phyloP scores from a whole-genome alignment of 2,888 invertebrate species.

The Microdon myrmicae region DNA sequence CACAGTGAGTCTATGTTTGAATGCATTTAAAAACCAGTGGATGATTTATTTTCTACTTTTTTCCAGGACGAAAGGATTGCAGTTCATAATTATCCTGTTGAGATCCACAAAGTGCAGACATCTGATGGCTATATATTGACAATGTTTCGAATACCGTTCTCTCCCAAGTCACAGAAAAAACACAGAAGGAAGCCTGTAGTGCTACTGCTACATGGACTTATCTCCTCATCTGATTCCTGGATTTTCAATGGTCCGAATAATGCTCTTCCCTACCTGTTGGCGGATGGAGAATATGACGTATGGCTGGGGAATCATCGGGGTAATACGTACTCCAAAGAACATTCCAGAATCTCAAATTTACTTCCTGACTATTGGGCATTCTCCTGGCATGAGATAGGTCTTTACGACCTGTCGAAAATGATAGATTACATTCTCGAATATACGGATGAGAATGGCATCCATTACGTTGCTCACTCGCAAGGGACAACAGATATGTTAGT shows the following conservation, averaged over 20 bases:
- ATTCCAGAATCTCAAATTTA: conserved; percentile 66
- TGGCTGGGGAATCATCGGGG: conserved; percentile 87
- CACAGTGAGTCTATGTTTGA: too few species aligned
- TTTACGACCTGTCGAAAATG: conserved; percentile 82
- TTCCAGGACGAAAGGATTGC: conserved; percentile 61
- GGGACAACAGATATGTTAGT: conserved; percentile 81
- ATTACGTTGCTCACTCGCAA: conserved; percentile 75
- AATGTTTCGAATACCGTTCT: conserved; percentile 54
- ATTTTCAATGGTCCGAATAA: conserved; percentile 75
- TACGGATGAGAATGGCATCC: conserved; percentile 72
- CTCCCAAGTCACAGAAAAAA: conserved; percentile 21
- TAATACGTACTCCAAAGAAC: conserved; percentile 71
- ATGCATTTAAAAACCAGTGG: too few species aligned
- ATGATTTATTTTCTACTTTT: too few species aligned
- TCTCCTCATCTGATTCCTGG: conserved; percentile 80
- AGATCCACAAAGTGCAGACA: conserved; percentile 47
- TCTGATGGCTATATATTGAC: conserved; percentile 53
- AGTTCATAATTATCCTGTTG: conserved; percentile 56
- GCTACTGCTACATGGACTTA: conserved; percentile 76
- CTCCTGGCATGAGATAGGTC: conserved; percentile 78
- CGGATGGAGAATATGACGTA: conserved; percentile 77
- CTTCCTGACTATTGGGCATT: conserved; percentile 74
- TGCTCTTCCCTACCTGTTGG: conserved; percentile 68
- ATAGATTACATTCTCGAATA: conserved; percentile 74
- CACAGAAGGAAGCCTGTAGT: conserved; percentile 61